Conservation (phyloP, 2,797 vertebrate species). For the Tenualosa ilisha region DNA sequence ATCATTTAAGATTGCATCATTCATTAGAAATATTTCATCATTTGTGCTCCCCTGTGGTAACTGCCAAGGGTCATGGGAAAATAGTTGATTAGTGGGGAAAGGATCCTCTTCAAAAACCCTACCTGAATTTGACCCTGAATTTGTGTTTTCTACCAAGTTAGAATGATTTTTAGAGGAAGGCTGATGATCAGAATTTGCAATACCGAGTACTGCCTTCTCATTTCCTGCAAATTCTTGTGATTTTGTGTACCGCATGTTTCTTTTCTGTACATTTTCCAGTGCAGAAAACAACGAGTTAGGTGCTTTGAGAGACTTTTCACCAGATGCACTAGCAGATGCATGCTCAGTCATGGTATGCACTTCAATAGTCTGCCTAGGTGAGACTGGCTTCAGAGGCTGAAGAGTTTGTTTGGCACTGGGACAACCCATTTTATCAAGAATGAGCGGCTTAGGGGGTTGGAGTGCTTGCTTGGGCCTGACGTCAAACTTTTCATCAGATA, state of each 20-base stretch:
- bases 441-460: background rate
- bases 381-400: conserved; percentile 56
- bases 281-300: background rate
- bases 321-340: background rate
- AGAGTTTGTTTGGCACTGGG: conserved; percentile 49
- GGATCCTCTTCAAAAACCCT: conserved; percentile 55
- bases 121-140: background rate
- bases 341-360: background rate
- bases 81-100: conserved; percentile 59
- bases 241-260: background rate
- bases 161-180: background rate
- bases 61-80: conserved; percentile 61
- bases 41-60: conserved; percentile 45
- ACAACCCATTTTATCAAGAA: background rate
- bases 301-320: background rate
- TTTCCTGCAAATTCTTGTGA: background rate
- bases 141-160: background rate
- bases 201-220: background rate
- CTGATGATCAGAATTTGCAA: background rate
- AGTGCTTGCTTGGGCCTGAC: background rate
- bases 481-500: background rate
- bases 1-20: conserved; percentile 50
- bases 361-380: background rate
- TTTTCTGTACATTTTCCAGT: conserved; percentile 2
- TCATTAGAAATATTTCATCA: conserved; percentile 49